Conservation (phyloP, 2,888 invertebrate genomes). For the Leucophenga montana region DNA sequence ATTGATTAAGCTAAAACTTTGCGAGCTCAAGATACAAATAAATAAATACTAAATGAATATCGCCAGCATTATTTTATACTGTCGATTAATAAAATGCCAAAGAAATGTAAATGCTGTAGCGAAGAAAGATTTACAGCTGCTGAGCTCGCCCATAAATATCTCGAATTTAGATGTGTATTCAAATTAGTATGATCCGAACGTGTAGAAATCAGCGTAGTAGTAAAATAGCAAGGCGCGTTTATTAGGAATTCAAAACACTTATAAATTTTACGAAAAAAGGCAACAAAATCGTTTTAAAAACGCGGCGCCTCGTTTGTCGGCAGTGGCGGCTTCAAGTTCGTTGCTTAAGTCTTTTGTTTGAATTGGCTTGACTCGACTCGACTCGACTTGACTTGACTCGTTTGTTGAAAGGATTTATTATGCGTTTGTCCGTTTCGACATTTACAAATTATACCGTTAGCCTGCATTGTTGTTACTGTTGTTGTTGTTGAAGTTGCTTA, state of each 20-base stretch:
- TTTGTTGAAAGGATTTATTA: conserved; percentile 23
- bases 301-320: neutral
- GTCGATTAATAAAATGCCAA: neutral
- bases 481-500: conserved; percentile 29
- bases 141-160: conserved; percentile 9
- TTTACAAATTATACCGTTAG: conserved; percentile 34
- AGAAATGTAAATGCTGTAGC: neutral
- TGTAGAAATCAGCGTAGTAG: no score
- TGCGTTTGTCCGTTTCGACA: conserved; percentile 13
- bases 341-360: conserved; percentile 35
- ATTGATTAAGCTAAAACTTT: no score
- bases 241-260: neutral
- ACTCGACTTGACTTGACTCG: neutral
- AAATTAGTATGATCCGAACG: conserved; percentile 3
- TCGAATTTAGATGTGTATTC: conserved; percentile 9
- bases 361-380: neutral
- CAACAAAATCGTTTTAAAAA: no score
- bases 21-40: no score
- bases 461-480: conserved; percentile 10
- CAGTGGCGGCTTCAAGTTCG: conserved; percentile 18
- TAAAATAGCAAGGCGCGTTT: neutral
- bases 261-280: neutral
- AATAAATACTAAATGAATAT: no score
- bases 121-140: conserved; percentile 14
- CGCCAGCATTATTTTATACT: no score